Conservation (phyloP, 2,797 vertebrate species). For the Gastrophryne carolinensis region DNA sequence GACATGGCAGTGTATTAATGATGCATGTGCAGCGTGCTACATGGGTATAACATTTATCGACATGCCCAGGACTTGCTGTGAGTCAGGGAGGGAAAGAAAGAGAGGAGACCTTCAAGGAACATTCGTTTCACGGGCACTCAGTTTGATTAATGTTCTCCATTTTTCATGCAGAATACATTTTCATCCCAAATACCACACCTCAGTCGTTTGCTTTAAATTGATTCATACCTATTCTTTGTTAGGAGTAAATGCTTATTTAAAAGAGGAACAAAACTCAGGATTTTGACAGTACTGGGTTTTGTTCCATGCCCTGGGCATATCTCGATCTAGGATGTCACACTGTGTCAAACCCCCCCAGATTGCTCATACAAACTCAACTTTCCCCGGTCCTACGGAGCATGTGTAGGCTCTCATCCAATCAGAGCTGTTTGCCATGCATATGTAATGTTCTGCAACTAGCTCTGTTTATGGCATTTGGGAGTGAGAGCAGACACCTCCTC, state of each 20-base stretch:
- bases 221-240: neutral
- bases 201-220: neutral
- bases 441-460: no score
- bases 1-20: conserved; percentile 36
- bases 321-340: no score
- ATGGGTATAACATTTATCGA: conserved; percentile 32
- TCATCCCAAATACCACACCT: neutral
- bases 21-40: conserved; percentile 30
- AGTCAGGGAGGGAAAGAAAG: neutral
- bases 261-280: no score
- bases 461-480: no score
- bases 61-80: neutral
- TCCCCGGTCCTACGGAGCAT: no score
- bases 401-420: no score
- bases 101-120: neutral
- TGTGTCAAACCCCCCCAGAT: no score
- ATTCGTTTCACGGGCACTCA: neutral
- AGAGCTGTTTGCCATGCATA: no score
- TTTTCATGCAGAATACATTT: neutral
- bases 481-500: no score
- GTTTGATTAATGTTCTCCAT: neutral
- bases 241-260: neutral
- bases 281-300: no score
- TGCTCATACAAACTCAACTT: no score
- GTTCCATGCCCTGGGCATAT: no score